These are phyloP conservation scores for Ethmia dodecea DNA, from an alignment of 2,888 invertebrate genomes.

Conservation along the genomic window DNA sequence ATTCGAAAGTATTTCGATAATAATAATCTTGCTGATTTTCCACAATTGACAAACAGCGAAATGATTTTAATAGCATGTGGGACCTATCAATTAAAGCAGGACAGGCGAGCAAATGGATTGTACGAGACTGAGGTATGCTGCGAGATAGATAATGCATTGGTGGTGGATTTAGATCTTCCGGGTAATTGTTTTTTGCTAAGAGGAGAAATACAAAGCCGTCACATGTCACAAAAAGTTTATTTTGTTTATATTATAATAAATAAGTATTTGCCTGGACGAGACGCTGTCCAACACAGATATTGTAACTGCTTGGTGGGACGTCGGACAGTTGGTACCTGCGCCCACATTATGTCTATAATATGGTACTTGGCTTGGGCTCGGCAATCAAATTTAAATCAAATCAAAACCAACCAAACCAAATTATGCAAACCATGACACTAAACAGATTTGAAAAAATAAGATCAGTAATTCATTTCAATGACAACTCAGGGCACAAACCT, in stretches of 20 bases:
- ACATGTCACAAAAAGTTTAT: slow-evolving; percentile 1
- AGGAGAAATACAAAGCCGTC: slow-evolving; percentile 5
- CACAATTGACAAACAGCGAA: slow-evolving; percentile 1
- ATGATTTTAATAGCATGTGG: slow-evolving; percentile 3
- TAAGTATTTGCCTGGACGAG: background rate
- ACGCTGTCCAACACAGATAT: slow-evolving; percentile 2
- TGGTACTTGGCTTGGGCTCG: slow-evolving; percentile 11
- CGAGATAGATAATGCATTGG: background rate
- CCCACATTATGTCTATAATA: slow-evolving; percentile 9
- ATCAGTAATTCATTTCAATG: too few relatives aligned
- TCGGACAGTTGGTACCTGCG: slow-evolving; percentile 9
- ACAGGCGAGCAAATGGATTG: background rate
- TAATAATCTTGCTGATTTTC: slow-evolving; percentile 1
- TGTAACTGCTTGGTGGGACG: slow-evolving; percentile 7
- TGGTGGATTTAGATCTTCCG: background rate
- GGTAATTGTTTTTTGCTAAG: slow-evolving; percentile 1
- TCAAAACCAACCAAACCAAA: too few relatives aligned
- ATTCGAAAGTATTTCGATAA: background rate
- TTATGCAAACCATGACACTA: too few relatives aligned
- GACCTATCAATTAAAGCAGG: slow-evolving; percentile 3
- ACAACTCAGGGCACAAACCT: too few relatives aligned
- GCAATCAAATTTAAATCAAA: too few relatives aligned
- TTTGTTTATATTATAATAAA: slow-evolving; percentile 8
- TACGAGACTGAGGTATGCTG: background rate
- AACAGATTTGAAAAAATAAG: too few relatives aligned